Base-by-base conservation (phyloP, 2,888 invertebrate species). In the Anthoptus insignis region DNA sequence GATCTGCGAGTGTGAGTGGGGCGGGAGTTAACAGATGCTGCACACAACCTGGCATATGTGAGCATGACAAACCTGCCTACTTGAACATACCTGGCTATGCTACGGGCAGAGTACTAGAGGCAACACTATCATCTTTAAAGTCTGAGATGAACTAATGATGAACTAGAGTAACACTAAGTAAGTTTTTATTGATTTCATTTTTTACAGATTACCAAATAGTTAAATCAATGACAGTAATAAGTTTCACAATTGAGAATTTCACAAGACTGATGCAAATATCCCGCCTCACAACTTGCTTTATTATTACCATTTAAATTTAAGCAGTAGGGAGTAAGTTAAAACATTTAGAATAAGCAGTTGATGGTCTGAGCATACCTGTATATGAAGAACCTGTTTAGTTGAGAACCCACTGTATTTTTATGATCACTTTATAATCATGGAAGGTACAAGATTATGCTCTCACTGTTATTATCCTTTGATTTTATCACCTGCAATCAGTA, bases 231-330 rank as follows among this genome's bases (percentile, higher is more conserved):
- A 90, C 89, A 85, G 89, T 89, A 86, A 89, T 83, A 82, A 89
- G 89, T 89, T 91, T 91, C 89, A 88, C 83, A 83, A 86, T 87
- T 90, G 89, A 93, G 83, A 92, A 90, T 90, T 91, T 89, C 91
- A 93, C 92, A 93, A 93, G 93, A 93, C 93, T 93, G 93, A 93
- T 92, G 91, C 92, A 92, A 93, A 93, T 93, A 89, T 93, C 93
- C 93, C 93, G 93, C 93, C 93, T 93, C 93, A 92, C 89, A 86
- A 93, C 91, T 93, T 93, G 93, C 93, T 93, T 93, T 93, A 93
- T 92, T 89, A 91, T 92, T 93, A 93, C 93, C 92, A 92, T 89
- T 88, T 89, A 90, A 86, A 88, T 82, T 84, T 88, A 91, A 87
- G 78, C 73, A 86, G 87, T 90, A 91, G 87, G 83, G 86, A 75